Base-by-base conservation (phyloP, 2,888 invertebrate genomes). In the Oxycera nigricornis region DNA sequence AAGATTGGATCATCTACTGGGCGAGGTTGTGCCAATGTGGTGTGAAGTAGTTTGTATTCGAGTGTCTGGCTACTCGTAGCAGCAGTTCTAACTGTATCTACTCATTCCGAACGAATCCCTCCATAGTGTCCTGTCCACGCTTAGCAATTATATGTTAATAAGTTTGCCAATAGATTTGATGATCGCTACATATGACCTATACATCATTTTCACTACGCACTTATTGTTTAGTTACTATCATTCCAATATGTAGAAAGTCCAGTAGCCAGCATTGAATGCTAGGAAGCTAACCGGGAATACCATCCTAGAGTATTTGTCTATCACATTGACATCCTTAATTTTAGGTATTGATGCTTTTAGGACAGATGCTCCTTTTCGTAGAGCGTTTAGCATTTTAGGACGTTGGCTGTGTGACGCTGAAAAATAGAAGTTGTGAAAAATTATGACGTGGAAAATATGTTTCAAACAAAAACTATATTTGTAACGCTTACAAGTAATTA, bases 321-420 rank as follows among this genome's bases (percentile, higher is more conserved):
- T 98, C 79, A 97, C 92, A 85, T 98, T 98, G 76, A 98, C 97
- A 86, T 98, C 97, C 81, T 96, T 93, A 79, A 98, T 96, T 86
- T 93, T 94, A n/a, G 96, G 96, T 89, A 96, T 91, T 35, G 95
- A 94, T n/a, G 92, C 91, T 82, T 92, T 93, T 79, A 96, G 86
- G 35, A 93, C 94, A n/a, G 92, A 91, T 1, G 96, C 95, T 61
- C 95, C 94, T 80, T 91, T 91, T 67, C 91, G 90, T 17, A 96
- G 87, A 14, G 94, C 94, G 83, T 94, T 93, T 77, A 95, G 87
- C 84, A 96, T 89, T 85, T 90, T 91, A 1, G 91, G 91, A 79
- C 89, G 89, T 77, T 91, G 88, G 67, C 72, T 22, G 61, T 76
- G 74, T 59, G 75, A 22, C 39, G 68, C 76, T 76, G 52, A 22